Conservation (phyloP, 2,797 vertebrate genomes). For the Acropternis orthonyx region DNA sequence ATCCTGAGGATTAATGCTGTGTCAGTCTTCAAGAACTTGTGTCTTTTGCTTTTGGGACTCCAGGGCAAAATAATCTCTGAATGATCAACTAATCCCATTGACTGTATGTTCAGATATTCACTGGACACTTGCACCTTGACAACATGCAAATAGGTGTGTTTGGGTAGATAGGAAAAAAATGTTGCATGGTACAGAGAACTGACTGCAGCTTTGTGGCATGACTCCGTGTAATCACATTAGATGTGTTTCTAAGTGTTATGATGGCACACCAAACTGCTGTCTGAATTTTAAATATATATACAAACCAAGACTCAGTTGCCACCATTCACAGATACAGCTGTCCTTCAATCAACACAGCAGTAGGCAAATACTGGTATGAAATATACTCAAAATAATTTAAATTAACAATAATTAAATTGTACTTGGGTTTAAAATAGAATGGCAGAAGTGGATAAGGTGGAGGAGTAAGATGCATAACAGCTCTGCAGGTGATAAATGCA, state of each 20-base stretch:
- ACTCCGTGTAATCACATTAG: background rate
- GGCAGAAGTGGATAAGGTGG: background rate
- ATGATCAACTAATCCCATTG: background rate
- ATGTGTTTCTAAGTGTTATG: background rate
- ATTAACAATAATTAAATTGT: slow-evolving; percentile 28
- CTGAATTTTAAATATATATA: background rate
- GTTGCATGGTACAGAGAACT: background rate
- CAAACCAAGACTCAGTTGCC: background rate
- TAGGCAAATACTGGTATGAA: background rate
- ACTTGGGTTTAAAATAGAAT: background rate
- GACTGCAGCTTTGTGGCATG: background rate
- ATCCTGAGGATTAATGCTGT: background rate
- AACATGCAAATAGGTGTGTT: background rate
- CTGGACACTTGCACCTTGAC: background rate
- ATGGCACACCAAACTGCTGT: background rate
- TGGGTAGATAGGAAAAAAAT: background rate
- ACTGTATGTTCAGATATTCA: background rate
- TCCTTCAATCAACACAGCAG: background rate
- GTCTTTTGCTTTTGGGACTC: background rate
- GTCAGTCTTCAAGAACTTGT: background rate
- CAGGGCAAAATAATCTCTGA: background rate
- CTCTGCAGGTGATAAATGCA: background rate
- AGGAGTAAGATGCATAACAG: background rate
- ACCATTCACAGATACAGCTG: background rate
- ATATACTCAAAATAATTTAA: background rate